Conservation (phyloP, 2,797 vertebrate species). For the Dendrocincla tyrannina region DNA sequence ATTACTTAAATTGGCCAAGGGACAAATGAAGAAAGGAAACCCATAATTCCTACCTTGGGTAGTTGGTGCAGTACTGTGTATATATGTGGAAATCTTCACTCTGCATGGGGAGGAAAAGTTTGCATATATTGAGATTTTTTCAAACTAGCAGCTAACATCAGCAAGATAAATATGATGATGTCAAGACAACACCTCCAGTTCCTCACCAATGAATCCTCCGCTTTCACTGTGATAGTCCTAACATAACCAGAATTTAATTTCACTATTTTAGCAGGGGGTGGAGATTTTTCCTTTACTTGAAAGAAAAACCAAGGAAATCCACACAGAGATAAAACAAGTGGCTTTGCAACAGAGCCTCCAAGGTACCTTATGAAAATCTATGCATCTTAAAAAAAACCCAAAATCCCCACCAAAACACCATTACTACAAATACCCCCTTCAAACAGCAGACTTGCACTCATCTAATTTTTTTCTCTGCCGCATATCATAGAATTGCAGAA, state of each 20-base stretch:
- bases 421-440: fast-evolving
- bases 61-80: slow-evolving; percentile 96
- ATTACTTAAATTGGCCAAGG: not conserved
- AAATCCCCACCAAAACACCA: not conserved
- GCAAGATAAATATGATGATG: not conserved
- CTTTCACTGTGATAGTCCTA: not conserved
- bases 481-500: fast-evolving
- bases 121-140: slow-evolving; percentile 2
- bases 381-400: not conserved
- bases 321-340: not conserved
- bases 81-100: slow-evolving; percentile 94
- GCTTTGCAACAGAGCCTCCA: not conserved
- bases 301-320: not conserved
- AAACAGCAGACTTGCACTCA: not conserved
- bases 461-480: not conserved
- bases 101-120: slow-evolving; percentile 53
- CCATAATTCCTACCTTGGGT: slow-evolving; percentile 84
- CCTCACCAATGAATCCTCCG: not conserved
- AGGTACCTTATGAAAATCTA: not conserved
- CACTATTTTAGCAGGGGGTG: fast-evolving
- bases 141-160: not conserved
- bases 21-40: not conserved
- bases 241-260: not conserved
- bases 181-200: not conserved
- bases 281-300: not conserved